Base-by-base conservation (phyloP, 2,113 vertebrate species). In the Propithecus coquereli region DNA sequence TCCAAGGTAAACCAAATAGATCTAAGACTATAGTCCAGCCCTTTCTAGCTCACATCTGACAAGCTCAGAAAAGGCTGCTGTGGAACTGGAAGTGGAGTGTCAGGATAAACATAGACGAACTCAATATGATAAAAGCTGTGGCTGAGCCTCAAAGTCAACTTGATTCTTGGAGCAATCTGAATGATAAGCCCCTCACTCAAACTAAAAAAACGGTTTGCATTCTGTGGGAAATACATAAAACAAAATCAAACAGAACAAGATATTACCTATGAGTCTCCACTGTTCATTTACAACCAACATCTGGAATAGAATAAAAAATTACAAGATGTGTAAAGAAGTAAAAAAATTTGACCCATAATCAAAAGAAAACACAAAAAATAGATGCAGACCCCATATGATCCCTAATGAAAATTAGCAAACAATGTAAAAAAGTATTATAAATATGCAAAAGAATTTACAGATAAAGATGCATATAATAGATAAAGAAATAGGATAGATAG, bases 221-320 rank as follows among this genome's bases (percentile, higher is more conserved):
- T 85, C 43, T 8, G 70, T 77, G 52, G 6, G 52, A 70, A 66
- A 89, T 16, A n/a, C 27, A 23, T 34, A 68, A 65, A 87, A 40
- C 3, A 6, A 74, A 86, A 59, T 34, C 50, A 74, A 71, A 27
- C 8, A 52, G 47, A 47, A 14, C 5, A 23, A 16, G 63, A 32
- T 6, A 20, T 8, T 6, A 23, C 27, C 2, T 0, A 0, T n/a
- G 20, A 14, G 32, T 47, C 57, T 8, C 76, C 14, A 37, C 63
- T 5, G 23, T 3, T 27, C 14, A 23, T 23, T 61, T 22, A 13
- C 34, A 32, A 14, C 27, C 8, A 17, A 8, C 57, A 80, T 43
- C 77, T 73, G 83, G 45, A 37, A 61, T 17, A 22, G 52, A 30
- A n/a, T 0, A 50, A 80, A 80, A 76, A 54, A 8, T 45, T 16